Evolutionary conservation across 2,888 invertebrate species (phyloP).

Genomic region (Aphodius sticticus): DNA sequence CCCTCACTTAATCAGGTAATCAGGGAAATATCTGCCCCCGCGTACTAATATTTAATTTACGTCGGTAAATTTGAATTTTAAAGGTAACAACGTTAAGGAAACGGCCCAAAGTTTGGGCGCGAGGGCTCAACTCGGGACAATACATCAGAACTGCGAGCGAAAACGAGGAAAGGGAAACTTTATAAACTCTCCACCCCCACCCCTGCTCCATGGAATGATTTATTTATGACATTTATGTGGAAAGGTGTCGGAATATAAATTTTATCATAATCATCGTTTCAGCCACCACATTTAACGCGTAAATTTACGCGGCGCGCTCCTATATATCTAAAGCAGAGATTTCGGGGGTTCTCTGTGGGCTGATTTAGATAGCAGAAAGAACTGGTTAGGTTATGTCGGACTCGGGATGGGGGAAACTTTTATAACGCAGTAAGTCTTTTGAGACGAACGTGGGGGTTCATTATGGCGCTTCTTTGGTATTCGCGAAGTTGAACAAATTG

Average conservation of each 20-base stretch:
- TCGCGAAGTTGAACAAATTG: slow-evolving; percentile 32
- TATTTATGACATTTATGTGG: slow-evolving; percentile 29
- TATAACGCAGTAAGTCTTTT: neutral
- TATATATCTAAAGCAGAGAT: neutral
- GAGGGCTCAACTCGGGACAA: neutral
- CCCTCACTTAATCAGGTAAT: slow-evolving; percentile 18
- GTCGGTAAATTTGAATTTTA: slow-evolving; percentile 25
- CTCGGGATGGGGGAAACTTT: neutral
- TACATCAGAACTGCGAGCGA: neutral
- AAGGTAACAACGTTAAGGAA: slow-evolving; percentile 4
- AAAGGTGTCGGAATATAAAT: slow-evolving; percentile 32
- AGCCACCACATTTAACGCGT: neutral
- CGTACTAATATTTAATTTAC: slow-evolving; percentile 23
- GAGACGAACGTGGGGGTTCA: neutral
- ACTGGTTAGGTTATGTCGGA: neutral
- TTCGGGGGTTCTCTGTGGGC: neutral
- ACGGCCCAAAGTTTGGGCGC: neutral
- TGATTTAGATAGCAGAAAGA: neutral
- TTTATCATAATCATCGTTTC: slow-evolving; percentile 14
- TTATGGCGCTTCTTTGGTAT: slow-evolving; percentile 6
- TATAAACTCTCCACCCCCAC: neutral
- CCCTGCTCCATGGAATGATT: slow-evolving; percentile 24
- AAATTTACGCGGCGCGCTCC: neutral
- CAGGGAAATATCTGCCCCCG: slow-evolving; percentile 14
- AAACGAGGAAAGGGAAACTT: neutral